Conservation (phyloP, 2,113 vertebrate species). For the Salminus brasiliensis region DNA sequence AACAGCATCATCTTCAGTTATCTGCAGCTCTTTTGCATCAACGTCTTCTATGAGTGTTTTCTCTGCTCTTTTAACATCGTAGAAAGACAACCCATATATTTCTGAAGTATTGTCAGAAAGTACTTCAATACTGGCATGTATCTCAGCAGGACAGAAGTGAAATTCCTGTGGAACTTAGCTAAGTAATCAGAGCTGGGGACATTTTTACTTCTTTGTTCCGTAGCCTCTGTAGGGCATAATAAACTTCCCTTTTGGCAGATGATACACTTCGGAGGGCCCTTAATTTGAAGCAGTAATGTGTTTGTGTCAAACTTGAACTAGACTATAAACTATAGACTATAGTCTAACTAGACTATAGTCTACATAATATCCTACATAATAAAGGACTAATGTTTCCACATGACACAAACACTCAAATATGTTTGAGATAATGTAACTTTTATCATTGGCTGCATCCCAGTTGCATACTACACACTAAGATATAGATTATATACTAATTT, state of each 20-base stretch:
- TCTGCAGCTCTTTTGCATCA: neutral
- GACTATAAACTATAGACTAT: no score
- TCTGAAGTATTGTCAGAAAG: neutral
- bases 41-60: neutral
- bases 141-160: neutral
- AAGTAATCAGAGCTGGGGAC: neutral
- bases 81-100: neutral
- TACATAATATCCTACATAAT: neutral
- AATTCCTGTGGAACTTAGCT: neutral
- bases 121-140: neutral
- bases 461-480: no score
- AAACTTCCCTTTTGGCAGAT: neutral
- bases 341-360: no score
- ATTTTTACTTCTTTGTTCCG: neutral
- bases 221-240: neutral
- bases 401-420: neutral
- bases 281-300: neutral
- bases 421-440: no score
- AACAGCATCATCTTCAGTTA: neutral
- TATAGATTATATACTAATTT: no score
- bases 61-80: constrained; percentile 13
- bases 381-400: neutral
- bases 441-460: no score
- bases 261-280: neutral
- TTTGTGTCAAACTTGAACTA: neutral